These are phyloP conservation scores for Melanaphis sacchari DNA, from an alignment of 1,140 invertebrate genomes.

Conservation along the genomic window DNA sequence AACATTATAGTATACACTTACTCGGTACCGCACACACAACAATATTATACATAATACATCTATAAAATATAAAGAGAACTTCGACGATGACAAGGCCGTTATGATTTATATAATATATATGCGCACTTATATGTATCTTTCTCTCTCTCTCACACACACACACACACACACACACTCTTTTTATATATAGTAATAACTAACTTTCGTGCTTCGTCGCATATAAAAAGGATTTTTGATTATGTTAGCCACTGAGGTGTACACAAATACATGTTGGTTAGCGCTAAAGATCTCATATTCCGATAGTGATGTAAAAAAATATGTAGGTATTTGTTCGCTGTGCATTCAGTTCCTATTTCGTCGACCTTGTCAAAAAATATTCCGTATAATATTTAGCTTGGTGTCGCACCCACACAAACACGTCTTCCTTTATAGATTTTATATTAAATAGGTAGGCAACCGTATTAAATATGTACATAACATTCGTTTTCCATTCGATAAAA, in stretches of 20 bases:
- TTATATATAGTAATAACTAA: not conserved
- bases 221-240: not conserved
- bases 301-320: not conserved
- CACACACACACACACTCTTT: no score
- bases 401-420: no score
- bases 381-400: no score
- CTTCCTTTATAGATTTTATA: no score
- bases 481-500: no score
- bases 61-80: not conserved
- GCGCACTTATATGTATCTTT: not conserved
- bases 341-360: not conserved
- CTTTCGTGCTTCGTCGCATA: not conserved
- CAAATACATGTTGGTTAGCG: not conserved
- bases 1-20: not conserved
- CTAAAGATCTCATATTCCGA: not conserved
- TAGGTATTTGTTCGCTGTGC: not conserved
- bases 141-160: no score
- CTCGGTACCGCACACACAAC: not conserved
- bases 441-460: no score
- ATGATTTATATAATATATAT: not conserved
- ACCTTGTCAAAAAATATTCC: not conserved
- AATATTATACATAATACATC: conserved; percentile 9
- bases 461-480: no score
- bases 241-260: not conserved
- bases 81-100: not conserved